Base-by-base conservation (phyloP, 2,888 invertebrate genomes). In the Clostera curtula region DNA sequence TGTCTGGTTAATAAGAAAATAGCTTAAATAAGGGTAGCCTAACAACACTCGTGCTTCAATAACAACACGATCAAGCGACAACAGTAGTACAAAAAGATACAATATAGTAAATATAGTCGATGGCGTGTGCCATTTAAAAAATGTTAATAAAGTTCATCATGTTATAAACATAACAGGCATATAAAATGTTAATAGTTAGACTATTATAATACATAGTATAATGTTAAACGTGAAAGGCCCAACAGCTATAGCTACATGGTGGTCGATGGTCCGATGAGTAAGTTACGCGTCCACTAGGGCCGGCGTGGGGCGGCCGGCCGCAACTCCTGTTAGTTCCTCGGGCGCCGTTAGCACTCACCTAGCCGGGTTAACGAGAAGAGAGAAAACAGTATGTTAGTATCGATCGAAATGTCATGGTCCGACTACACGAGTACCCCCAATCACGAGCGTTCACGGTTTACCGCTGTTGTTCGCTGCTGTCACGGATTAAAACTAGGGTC, bases 331-430 rank as follows among this genome's bases (percentile, higher is more conserved):
- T 83, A 83, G 74, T 80, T 73, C 80, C 77, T 69, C 82, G 67
- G n/a, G 71, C 79, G 85, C 84, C 85, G 88, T 90, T 90, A 90
- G 90, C 90, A 90, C 90, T 89, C 90, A 89, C 90, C 90, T 90
- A 90, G 87, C 87, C 88, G 85, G 86, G 87, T 88, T 88, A 88
- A 87, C 87, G 86, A 87, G 87, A 88, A 88, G 87, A 87, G 86
- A 86, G 85, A 86, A 87, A 88, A 88, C 87, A 88, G 88, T 86
- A 87, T 87, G 88, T 88, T 88, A 88, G 88, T 88, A 84, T 83
- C 73, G 80, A 72, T 80, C 82, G 66, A 73, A 80, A 82, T 77
- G 79, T 74, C 76, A 72, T 73, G 72, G 71, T 73, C 75, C 77
- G 75, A 73, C 64, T 68, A 75, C 74, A 71, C 74, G 64, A 63